Evolutionary conservation across 1,140 invertebrate genomes (phyloP).

Genomic region (Anoplophora glabripennis): DNA sequence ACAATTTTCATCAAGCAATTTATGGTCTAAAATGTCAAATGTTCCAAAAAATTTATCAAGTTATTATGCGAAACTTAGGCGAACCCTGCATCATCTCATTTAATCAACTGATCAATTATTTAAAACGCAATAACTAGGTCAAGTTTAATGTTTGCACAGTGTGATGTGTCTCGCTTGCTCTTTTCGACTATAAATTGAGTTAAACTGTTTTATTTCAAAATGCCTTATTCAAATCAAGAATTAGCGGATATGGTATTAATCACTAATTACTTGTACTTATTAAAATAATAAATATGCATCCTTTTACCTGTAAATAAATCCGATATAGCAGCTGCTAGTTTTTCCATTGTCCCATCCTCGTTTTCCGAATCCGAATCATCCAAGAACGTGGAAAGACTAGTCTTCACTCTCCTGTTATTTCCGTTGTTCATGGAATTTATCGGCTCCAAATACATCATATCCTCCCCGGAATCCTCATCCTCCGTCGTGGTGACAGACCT

Average conservation of each 20-base stretch:
- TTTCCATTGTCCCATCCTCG: constrained; percentile 67
- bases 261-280: background rate
- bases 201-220: no score
- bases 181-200: no score
- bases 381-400: constrained; percentile 57
- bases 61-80: no score
- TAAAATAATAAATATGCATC: background rate
- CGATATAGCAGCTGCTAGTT: constrained; percentile 67
- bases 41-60: no score
- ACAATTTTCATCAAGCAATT: no score
- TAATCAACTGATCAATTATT: no score
- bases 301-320: constrained; percentile 67
- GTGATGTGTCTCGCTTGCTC: no score
- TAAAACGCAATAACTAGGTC: no score
- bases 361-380: constrained; percentile 79
- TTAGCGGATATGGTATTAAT: background rate
- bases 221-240: no score
- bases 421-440: constrained; percentile 38
- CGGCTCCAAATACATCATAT: constrained; percentile 46
- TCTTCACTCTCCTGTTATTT: constrained; percentile 41
- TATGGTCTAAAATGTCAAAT: no score
- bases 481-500: constrained; percentile 39
- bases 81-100: no score
- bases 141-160: no score
- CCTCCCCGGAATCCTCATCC: constrained; percentile 46